Conservation (phyloP, 2,113 vertebrate genomes). For the Chlorodrepanis virens region DNA sequence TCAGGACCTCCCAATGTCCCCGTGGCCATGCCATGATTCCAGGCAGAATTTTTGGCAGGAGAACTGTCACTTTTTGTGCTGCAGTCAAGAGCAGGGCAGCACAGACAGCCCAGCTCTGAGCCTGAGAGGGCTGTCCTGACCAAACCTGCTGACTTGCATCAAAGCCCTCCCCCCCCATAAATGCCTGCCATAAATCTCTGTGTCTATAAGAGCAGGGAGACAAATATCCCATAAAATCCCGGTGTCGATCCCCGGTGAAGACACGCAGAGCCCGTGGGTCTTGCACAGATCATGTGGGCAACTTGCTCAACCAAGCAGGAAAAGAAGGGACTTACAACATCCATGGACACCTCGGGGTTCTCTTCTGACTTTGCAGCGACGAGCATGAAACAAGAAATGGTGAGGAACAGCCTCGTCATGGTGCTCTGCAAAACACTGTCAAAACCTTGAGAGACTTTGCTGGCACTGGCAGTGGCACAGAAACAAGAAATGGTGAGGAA, state of each 20-base stretch:
- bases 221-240: not conserved
- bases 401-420: not conserved
- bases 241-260: not conserved
- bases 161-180: not conserved
- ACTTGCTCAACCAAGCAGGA: not conserved
- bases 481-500: too few relatives aligned
- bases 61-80: not conserved
- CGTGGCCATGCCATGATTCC: accelerated
- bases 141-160: not conserved
- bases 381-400: not conserved
- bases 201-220: accelerated
- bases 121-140: not conserved
- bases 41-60: not conserved
- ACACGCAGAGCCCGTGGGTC: not conserved
- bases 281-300: not conserved
- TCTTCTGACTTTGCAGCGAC: not conserved
- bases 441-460: not conserved
- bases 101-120: not conserved
- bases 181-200: not conserved
- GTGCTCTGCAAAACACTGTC: constrained; percentile 20
- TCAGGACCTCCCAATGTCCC: not conserved
- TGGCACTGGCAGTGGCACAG: not conserved
- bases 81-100: not conserved
- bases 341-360: not conserved
- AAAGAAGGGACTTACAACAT: constrained; percentile 40